These are phyloP conservation scores for Coelogynopora nodosa DNA, from an alignment of 2,888 invertebrate species.

Conservation along the genomic window DNA sequence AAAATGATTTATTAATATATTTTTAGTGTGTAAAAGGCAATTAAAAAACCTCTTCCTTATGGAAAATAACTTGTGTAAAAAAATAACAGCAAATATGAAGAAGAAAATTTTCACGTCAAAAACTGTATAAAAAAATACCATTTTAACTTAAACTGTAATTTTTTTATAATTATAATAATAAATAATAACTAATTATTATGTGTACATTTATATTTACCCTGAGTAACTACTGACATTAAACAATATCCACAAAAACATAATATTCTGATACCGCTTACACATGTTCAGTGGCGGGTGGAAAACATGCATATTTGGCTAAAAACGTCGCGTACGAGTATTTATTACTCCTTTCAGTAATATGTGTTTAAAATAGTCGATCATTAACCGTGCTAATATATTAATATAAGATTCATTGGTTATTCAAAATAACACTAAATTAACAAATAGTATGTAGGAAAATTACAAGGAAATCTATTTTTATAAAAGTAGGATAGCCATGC, in stretches of 20 bases:
- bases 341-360: not conserved
- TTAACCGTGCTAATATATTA: not conserved
- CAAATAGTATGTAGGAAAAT: no score
- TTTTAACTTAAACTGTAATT: not conserved
- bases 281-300: not conserved
- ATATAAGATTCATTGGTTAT: not conserved
- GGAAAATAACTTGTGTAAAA: not conserved
- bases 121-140: not conserved
- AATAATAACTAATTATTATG: not conserved
- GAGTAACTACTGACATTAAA: not conserved
- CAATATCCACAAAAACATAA: not conserved
- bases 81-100: not conserved
- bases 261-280: not conserved
- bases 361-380: not conserved
- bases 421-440: no score
- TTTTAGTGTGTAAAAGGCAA: not conserved
- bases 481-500: not conserved
- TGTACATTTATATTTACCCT: not conserved
- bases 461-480: no score
- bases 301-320: not conserved
- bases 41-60: no score
- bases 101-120: not conserved
- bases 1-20: not conserved
- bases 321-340: not conserved
- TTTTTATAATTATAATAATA: not conserved